These are phyloP conservation scores for Hydrotaea cyrtoneurina DNA, from an alignment of 2,888 invertebrate genomes.

Conservation along the genomic window DNA sequence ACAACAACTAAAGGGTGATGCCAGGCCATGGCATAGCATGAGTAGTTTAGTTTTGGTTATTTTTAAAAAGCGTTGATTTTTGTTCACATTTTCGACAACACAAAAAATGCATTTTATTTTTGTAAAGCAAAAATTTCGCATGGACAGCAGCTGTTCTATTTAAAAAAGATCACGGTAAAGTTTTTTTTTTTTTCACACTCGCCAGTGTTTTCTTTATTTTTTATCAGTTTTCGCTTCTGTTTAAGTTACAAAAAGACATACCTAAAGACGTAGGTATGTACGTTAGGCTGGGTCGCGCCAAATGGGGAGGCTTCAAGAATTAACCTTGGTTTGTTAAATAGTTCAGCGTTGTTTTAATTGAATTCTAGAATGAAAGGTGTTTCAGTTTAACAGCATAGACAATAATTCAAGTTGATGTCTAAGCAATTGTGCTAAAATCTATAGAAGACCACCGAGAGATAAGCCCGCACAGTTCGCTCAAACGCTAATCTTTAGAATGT, in stretches of 20 bases:
- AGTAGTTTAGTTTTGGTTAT: slow-evolving; percentile 47
- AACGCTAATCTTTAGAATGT: no score
- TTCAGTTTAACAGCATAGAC: no score
- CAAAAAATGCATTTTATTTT: slow-evolving; percentile 21
- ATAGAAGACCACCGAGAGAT: no score
- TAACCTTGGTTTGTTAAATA: no score
- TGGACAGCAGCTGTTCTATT: slow-evolving; percentile 61
- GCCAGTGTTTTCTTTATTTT: neutral
- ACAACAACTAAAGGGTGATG: slow-evolving; percentile 4
- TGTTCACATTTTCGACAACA: neutral
- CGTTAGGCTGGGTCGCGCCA: neutral
- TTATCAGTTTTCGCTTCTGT: neutral
- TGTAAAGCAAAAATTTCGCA: slow-evolving; percentile 16
- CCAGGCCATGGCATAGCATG: slow-evolving; percentile 35
- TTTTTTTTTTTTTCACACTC: slow-evolving; percentile 4
- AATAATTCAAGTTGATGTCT: no score
- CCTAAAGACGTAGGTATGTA: neutral
- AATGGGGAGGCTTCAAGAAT: no score
- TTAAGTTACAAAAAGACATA: neutral
- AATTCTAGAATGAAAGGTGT: no score
- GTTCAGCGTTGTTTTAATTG: no score
- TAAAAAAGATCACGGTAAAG: slow-evolving; percentile 38
- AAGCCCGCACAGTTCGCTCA: no score
- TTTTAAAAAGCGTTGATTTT: slow-evolving; percentile 32
- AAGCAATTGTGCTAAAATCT: no score